phyloP scores from a whole-genome alignment of 2,888 invertebrate species.

The Geophilus truncorum region DNA sequence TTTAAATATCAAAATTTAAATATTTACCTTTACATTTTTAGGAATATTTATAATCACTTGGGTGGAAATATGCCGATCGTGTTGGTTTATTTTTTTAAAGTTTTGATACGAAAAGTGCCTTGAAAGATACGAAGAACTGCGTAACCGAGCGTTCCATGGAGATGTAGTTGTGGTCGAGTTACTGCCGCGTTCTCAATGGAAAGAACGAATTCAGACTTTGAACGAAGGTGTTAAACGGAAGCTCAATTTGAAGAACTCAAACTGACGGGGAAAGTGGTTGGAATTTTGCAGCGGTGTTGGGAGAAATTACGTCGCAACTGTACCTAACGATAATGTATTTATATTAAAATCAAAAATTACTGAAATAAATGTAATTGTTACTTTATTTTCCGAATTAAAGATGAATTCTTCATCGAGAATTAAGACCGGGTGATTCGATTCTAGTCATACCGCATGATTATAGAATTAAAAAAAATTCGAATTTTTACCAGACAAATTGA shows the following conservation, averaged over 20 bases:
- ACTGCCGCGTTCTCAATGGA: constrained; percentile 43
- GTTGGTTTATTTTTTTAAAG: constrained; percentile 40
- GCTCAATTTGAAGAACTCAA: constrained; percentile 36
- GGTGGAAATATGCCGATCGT: constrained; percentile 45
- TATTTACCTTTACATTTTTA: constrained; percentile 35
- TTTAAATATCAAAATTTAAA: neutral
- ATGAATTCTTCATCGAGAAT: neutral
- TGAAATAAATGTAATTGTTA: too few species aligned
- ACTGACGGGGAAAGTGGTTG: constrained; percentile 46
- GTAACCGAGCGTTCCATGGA: constrained; percentile 49
- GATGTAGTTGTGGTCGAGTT: constrained; percentile 47
- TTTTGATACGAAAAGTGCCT: constrained; percentile 37
- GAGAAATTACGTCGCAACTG: constrained; percentile 47
- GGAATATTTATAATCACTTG: constrained; percentile 45
- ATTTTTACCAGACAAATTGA: constrained; percentile 45
- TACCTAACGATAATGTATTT: constrained; percentile 39
- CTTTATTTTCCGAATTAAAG: too few species aligned
- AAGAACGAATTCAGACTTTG: constrained; percentile 39
- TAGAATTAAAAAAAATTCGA: constrained; percentile 46
- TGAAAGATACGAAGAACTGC: constrained; percentile 43
- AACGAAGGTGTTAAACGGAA: constrained; percentile 11
- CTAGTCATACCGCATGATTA: constrained; percentile 47
- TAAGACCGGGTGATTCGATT: constrained; percentile 37
- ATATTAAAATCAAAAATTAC: too few species aligned
- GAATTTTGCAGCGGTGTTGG: constrained; percentile 46